A percentile compares a stretch with the other conserved stretches of the same genome.
phyloP scores from a whole-genome alignment of 2,797 vertebrate species.

The Alouatta caraya region DNA sequence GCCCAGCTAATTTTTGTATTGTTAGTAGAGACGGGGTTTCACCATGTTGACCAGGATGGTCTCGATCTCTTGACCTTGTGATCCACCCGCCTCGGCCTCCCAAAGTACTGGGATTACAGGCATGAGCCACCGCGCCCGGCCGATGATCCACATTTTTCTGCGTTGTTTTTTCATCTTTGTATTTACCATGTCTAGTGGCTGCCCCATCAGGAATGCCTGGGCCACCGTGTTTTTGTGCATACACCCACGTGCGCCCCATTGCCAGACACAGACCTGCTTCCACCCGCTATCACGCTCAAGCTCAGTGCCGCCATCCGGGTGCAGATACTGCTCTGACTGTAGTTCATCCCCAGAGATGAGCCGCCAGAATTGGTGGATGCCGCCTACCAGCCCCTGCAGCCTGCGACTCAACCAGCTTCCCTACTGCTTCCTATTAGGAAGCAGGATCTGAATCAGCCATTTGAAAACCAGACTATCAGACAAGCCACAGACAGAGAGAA shows the following conservation, averaged over 20 bases:
- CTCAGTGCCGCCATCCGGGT: not conserved
- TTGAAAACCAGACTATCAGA: not conserved
- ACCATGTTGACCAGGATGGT: too few relatives aligned
- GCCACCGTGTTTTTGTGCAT: rapidly evolving
- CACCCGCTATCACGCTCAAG: not conserved
- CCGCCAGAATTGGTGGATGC: not conserved
- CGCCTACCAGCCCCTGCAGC: not conserved
- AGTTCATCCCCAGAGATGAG: not conserved
- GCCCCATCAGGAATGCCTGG: not conserved
- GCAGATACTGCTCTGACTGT: not conserved
- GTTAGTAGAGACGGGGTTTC: too few relatives aligned
- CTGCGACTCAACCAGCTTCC: not conserved
- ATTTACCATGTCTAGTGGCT: not conserved
- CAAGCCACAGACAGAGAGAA: not conserved
- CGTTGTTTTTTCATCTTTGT: not conserved
- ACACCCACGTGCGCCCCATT: rapidly evolving
- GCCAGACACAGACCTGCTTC: not conserved
- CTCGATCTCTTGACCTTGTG: too few relatives aligned
- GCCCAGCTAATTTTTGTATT: too few relatives aligned
- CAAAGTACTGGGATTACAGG: too few relatives aligned
- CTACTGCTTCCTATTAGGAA: too few relatives aligned
- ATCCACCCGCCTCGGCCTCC: too few relatives aligned
- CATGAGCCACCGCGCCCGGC: too few relatives aligned
- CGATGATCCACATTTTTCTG: too few relatives aligned
- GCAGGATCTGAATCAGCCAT: not conserved